A percentile compares a stretch with the other conserved stretches of the same genome.
Conservation (phyloP, 2,797 vertebrate species). For the Crenichthys baileyi region DNA sequence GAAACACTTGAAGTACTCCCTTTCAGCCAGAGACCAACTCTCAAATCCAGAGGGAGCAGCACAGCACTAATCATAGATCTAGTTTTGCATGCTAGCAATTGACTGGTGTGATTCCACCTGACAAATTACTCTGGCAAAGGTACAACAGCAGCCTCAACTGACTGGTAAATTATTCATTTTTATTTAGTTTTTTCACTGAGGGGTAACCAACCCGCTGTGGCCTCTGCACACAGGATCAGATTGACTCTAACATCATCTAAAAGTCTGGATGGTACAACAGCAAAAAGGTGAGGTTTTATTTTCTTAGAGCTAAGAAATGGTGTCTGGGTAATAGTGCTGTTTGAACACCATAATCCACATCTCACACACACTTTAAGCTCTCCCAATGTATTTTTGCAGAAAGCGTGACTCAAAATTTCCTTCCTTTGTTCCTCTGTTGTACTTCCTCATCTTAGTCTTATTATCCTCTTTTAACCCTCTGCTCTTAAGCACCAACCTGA, state of each 20-base stretch:
- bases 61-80: neutral
- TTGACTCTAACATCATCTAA: neutral
- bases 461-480: neutral
- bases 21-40: neutral
- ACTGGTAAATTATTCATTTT: neutral
- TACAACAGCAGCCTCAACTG: neutral
- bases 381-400: neutral
- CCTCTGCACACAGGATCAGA: neutral
- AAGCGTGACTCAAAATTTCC: neutral
- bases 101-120: neutral
- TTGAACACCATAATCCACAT: neutral
- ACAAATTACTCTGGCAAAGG: neutral
- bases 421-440: neutral
- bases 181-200: neutral
- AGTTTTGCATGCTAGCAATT: neutral
- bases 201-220: neutral
- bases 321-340: neutral
- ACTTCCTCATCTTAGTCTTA: neutral
- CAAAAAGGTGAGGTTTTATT: neutral
- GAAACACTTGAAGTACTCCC: neutral
- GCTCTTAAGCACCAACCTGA: neutral
- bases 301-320: neutral
- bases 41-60: neutral
- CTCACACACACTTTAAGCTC: conserved; percentile 2
- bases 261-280: neutral